These are phyloP conservation scores for Myripristis murdjan DNA, from an alignment of 2,797 vertebrate species.

Conservation along the genomic window DNA sequence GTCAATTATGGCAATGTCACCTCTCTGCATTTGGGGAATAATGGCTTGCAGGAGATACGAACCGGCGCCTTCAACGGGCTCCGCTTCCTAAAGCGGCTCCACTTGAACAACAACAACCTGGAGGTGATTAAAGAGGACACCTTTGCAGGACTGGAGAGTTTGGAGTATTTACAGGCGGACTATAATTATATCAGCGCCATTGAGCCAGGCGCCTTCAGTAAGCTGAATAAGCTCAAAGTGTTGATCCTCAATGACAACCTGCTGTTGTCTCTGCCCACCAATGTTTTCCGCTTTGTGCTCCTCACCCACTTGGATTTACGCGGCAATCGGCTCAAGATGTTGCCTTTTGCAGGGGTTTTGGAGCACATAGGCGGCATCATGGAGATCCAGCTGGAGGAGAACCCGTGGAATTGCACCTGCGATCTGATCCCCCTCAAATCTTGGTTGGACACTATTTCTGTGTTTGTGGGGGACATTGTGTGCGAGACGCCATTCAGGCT, in stretches of 20 bases:
- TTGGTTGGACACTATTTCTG: conserved; percentile 97
- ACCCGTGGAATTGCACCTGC: conserved; percentile 99
- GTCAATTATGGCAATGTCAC: conserved; percentile 96
- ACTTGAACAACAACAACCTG: conserved; percentile 98
- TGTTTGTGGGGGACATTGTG: conserved; percentile 96
- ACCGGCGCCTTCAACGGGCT: conserved; percentile 93
- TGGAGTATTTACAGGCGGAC: conserved; percentile 98
- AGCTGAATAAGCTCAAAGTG: conserved; percentile 97
- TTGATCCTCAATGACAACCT: conserved; percentile 98
- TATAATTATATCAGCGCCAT: conserved; percentile 98
- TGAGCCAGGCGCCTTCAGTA: conserved; percentile 95
- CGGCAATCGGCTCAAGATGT: conserved; percentile 94
- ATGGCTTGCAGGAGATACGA: conserved; percentile 96
- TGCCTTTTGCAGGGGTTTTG: conserved; percentile 96
- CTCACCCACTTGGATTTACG: conserved; percentile 98
- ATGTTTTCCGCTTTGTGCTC: conserved; percentile 98
- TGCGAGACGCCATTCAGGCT: conserved; percentile 97
- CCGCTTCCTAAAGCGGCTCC: conserved; percentile 93
- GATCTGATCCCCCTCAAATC: conserved; percentile 96
- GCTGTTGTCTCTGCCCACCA: conserved; percentile 93
- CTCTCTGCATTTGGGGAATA: conserved; percentile 97
- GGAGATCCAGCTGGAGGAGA: conserved; percentile 99
- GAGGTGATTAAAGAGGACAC: conserved; percentile 96
- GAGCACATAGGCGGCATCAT: conserved; percentile 98
- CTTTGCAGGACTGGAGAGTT: conserved; percentile 93